Base-by-base conservation (phyloP, 2,797 vertebrate genomes). In the Nyctibius grandis region DNA sequence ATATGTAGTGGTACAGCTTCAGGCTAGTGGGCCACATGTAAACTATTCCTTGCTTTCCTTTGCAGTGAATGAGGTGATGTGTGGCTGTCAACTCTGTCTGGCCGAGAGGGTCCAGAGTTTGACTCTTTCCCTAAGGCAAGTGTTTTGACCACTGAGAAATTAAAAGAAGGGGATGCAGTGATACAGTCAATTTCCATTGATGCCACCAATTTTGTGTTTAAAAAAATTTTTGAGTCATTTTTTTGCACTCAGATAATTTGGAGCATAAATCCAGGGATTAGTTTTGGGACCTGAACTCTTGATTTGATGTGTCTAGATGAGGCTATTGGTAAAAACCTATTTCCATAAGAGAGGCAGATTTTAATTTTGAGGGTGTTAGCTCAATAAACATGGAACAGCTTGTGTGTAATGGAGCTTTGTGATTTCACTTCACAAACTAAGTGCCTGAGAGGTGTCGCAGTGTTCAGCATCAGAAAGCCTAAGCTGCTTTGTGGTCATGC, bases 151-250 rank as follows among this genome's bases (percentile, higher is more conserved):
- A 8, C 31, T 70, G 33, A 51, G 34, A 70, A 94, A 11, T 61
- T 73, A 6, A 9, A 59, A 48, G 47, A 48, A 76, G 4, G 5
- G 4, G 0, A 5, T 78, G 33, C 31, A 69, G 6, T 2, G 1
- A 2, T 79, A 9, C 14, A 22, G 23, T 60, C 3, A 9, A 0
- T 85, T 92, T 75, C 29, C 85, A 5, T n/a, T 36, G 15, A 50
- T 51, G 13, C 13, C 15, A 47, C 20, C 1, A 5, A 2, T 57
- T 76, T 38, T 42, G 16, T 72, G 17, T 72, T 63, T 67, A 42
- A 42, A 26, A 45, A 31, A 36, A 25, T 9, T 4, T 51, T 4
- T 9, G 16, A 63, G 21, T 48, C 0, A 0, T 18, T 48, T 19
- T 8, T 65, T 92, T 34, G 3, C 26, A 36, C 22, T 59, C 23